Percentiles rank a stretch among this genome's conserved stretches.
Evolutionary conservation across 2,113 vertebrate genomes (phyloP).

Genomic region (Gymnobelideus leadbeateri): DNA sequence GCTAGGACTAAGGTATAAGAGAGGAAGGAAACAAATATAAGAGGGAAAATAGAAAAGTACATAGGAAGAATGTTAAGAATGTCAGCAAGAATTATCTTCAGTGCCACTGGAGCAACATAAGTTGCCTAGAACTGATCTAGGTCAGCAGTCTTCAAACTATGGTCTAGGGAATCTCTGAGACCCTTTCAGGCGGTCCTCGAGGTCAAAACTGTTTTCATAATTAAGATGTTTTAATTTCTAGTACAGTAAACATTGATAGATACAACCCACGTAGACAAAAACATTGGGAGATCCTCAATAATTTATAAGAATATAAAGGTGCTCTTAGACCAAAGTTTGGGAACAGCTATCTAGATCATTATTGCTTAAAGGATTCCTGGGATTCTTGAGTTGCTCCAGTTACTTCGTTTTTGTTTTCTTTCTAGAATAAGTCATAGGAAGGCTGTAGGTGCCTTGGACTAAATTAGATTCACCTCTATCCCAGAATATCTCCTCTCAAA

Average conservation of each 20-base stretch:
- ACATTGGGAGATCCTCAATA: not conserved
- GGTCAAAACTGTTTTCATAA: not conserved
- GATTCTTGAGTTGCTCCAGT: not conserved
- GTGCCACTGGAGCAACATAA: not conserved
- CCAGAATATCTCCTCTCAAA: not conserved
- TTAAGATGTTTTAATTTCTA: not conserved
- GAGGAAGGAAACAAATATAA: not conserved
- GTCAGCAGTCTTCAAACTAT: not conserved
- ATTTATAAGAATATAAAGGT: not conserved
- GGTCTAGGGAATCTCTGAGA: not conserved
- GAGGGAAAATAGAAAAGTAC: slow-evolving; percentile 18
- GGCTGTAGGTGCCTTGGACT: not conserved
- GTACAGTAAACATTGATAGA: not conserved
- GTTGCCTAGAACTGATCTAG: not conserved
- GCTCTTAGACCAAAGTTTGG: not conserved
- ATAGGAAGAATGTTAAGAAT: slow-evolving; percentile 34
- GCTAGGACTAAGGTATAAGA: slow-evolving; percentile 2
- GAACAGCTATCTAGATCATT: not conserved
- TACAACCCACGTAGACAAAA: not conserved
- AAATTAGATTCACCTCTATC: slow-evolving; percentile 36
- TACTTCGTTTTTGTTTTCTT: not conserved
- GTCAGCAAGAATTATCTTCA: not conserved
- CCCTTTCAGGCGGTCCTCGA: not conserved
- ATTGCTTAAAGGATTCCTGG: not conserved
- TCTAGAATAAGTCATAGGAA: not conserved